Percentiles rank a stretch among this genome's conserved stretches.
Evolutionary conservation across 2,888 invertebrate genomes (phyloP).

Genomic region (Pharmacophagus antenor): DNA sequence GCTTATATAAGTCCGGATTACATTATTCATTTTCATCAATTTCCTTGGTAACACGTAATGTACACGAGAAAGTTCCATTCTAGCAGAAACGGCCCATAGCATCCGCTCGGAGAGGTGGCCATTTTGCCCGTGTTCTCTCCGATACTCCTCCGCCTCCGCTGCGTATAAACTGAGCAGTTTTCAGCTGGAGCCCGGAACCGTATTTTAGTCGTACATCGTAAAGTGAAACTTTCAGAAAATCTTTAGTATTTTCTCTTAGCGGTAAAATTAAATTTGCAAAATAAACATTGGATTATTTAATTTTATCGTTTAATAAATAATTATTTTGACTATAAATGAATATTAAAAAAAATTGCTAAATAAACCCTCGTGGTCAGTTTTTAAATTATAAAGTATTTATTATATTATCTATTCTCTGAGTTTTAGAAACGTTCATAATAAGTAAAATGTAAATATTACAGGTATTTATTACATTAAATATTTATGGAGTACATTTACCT

Average conservation of each 20-base stretch:
- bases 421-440: too few species aligned
- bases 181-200: constrained; percentile 65
- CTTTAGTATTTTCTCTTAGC: constrained; percentile 54
- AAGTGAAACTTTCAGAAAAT: constrained; percentile 62
- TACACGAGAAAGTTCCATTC: constrained; percentile 52
- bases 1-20: too few species aligned
- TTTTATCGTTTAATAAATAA: too few species aligned
- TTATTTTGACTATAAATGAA: too few species aligned
- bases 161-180: constrained; percentile 71
- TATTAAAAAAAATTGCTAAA: too few species aligned
- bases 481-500: too few species aligned
- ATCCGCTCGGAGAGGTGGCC: constrained; percentile 68
- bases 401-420: too few species aligned
- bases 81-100: constrained; percentile 66
- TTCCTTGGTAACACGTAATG: constrained; percentile 49
- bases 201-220: constrained; percentile 72
- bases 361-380: too few species aligned
- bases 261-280: constrained; percentile 21
- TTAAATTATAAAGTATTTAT: too few species aligned
- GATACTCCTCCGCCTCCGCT: constrained; percentile 67
- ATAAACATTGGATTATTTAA: background rate
- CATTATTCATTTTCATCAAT: constrained; percentile 21
- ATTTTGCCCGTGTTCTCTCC: constrained; percentile 66
- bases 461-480: too few species aligned
- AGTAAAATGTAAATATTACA: too few species aligned